Evolutionary conservation across 2,113 vertebrate genomes (phyloP).

Genomic region (Pelecanoides urinatrix): DNA sequence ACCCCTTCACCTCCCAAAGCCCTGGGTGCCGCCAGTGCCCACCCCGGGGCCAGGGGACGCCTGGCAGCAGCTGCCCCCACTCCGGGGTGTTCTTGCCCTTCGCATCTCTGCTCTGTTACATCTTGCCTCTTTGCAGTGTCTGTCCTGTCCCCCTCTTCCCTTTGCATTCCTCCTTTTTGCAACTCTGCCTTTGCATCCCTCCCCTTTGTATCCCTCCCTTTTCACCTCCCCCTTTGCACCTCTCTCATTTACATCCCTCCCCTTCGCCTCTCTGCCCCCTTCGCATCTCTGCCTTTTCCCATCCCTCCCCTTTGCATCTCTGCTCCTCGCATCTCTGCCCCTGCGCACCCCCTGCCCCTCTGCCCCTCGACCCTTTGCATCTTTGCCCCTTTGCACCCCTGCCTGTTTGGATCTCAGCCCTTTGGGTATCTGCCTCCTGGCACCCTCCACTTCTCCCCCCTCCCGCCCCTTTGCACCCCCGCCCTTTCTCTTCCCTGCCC

Average conservation of each 20-base stretch:
- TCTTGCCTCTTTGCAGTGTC: neutral
- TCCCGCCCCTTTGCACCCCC: neutral
- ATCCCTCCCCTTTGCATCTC: neutral
- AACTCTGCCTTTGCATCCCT: slow-evolving; percentile 15
- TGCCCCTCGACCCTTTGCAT: neutral
- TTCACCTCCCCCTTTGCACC: slow-evolving; percentile 55
- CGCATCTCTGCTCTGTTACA: neutral
- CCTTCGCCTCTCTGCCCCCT: slow-evolving; percentile 43
- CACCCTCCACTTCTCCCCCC: neutral
- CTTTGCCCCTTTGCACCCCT: neutral
- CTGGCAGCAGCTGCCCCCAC: neutral
- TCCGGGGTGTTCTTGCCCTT: neutral
- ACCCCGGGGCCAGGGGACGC: too few relatives aligned
- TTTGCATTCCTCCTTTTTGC: neutral
- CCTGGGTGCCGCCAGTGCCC: neutral
- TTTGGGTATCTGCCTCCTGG: neutral
- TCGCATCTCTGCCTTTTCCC: neutral
- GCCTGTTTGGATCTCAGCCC: neutral
- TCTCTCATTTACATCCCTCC: slow-evolving; percentile 46
- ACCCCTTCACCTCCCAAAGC: neutral
- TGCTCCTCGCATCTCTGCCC: neutral
- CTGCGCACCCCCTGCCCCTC: neutral
- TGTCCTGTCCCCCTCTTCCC: neutral
- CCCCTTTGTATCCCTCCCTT: slow-evolving; percentile 45
- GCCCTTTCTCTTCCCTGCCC: neutral